Evolutionary conservation across 2,888 invertebrate genomes (phyloP).

Genomic region (Watsonalla binaria): DNA sequence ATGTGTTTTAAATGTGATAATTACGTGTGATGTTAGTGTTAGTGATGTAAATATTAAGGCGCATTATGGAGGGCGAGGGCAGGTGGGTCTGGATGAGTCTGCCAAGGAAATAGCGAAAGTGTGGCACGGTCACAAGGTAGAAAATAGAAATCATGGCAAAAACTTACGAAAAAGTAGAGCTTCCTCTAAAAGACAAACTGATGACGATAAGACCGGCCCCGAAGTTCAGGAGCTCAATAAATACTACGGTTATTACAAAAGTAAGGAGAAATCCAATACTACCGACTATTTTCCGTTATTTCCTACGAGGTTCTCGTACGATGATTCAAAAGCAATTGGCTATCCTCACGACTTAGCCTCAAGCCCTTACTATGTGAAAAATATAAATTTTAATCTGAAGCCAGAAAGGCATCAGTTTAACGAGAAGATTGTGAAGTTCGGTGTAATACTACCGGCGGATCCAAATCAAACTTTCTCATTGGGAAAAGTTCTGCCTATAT

Average conservation of each 20-base stretch:
- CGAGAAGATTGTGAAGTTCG: slow-evolving; percentile 77
- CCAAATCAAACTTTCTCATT: slow-evolving; percentile 81
- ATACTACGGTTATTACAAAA: slow-evolving; percentile 50
- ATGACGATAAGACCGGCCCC: slow-evolving; percentile 40
- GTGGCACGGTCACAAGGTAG: slow-evolving; percentile 39
- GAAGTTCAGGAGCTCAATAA: slow-evolving; percentile 47
- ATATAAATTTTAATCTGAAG: slow-evolving; percentile 60
- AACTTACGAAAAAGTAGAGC: slow-evolving; percentile 37
- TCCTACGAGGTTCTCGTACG: slow-evolving; percentile 33
- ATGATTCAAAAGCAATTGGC: slow-evolving; percentile 51
- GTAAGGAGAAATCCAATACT: slow-evolving; percentile 27
- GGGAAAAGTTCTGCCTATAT: slow-evolving; percentile 83
- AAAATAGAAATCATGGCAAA: slow-evolving; percentile 33
- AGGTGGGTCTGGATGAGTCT: slow-evolving; percentile 27
- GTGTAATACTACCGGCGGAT: slow-evolving; percentile 82
- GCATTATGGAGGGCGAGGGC: slow-evolving; percentile 26
- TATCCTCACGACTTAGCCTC: slow-evolving; percentile 59
- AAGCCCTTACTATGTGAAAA: slow-evolving; percentile 58
- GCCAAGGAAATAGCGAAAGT: slow-evolving; percentile 35
- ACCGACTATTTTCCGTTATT: slow-evolving; percentile 5
- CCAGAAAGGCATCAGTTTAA: slow-evolving; percentile 55
- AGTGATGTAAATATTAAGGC: slow-evolving; percentile 53
- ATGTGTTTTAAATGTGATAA: slow-evolving; percentile 72
- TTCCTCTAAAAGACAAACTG: slow-evolving; percentile 41
- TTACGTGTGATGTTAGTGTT: slow-evolving; percentile 70